Percentiles rank a stretch among this genome's conserved stretches.
Evolutionary conservation across 2,797 vertebrate genomes (phyloP).

Genomic region (Molossus molossus): DNA sequence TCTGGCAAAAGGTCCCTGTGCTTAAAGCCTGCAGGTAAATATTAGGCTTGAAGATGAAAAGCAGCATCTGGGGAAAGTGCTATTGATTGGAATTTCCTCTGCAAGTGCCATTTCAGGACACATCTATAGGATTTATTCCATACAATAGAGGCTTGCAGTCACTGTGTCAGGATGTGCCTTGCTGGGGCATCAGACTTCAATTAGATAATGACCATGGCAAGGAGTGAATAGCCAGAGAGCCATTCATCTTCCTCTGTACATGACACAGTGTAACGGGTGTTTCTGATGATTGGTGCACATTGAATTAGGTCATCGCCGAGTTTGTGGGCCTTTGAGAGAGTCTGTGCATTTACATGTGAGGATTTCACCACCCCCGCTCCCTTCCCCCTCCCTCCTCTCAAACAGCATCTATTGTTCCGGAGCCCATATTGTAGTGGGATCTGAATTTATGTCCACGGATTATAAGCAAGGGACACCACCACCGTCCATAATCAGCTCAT

Average conservation of each 20-base stretch:
- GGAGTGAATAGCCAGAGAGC: slow-evolving; percentile 76
- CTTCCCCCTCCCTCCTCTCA: slow-evolving; percentile 54
- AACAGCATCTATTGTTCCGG: slow-evolving; percentile 76
- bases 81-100: slow-evolving; percentile 74
- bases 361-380: slow-evolving; percentile 74
- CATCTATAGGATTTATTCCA: slow-evolving; percentile 69
- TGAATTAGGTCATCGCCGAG: slow-evolving; percentile 81
- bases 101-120: slow-evolving; percentile 58
- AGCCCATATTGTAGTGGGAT: slow-evolving; percentile 78
- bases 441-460: slow-evolving; percentile 86
- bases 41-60: slow-evolving; percentile 69
- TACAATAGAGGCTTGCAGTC: slow-evolving; percentile 67
- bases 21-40: slow-evolving; percentile 65
- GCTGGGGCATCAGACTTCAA: slow-evolving; percentile 80
- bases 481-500: slow-evolving; percentile 88
- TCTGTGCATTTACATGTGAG: slow-evolving; percentile 81
- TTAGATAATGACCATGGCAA: slow-evolving; percentile 81
- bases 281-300: slow-evolving; percentile 68
- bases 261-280: slow-evolving; percentile 64
- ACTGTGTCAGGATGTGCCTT: slow-evolving; percentile 65
- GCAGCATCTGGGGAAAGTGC: slow-evolving; percentile 70
- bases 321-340: slow-evolving; percentile 78
- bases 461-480: slow-evolving; percentile 83
- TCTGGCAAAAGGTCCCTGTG: neutral
- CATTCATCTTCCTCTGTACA: slow-evolving; percentile 75